Evolutionary conservation across 2,888 invertebrate genomes (phyloP), one percentile per base, ranked within the genome.

Genomic region (Nebria salina): DNA sequence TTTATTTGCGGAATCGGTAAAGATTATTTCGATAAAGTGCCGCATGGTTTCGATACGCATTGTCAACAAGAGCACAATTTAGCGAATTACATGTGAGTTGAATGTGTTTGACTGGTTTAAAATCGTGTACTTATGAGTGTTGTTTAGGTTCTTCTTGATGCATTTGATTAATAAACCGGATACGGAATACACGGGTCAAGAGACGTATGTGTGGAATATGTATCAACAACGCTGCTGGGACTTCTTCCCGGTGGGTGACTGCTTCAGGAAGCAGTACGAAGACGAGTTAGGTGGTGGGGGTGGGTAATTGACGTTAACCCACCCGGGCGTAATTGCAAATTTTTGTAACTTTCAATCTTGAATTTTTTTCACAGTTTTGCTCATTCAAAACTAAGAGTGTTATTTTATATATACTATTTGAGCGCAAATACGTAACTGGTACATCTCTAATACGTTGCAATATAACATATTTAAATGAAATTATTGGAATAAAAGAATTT

Each of bases 141-240:
- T 20, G 20, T 20, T 20, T 20, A 95, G 95, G 94, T 96, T 99
- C 94, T 99, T 99, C 95, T 93, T 99, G 82, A 99, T 99, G 99
- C 99, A 99, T 92, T 94, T 99, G 87, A 99, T 99, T 88, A 99
- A 99, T 89, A 99, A 99, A 91, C 99, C 99, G 25, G 99, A 99
- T 88, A 99, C 99, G 0, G 99, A 99, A 88, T 98, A 99, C 88
- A 99, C 99, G 0, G 99, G 99, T 89, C 99, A 98, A 91, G 99
- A 99, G 89, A 99, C 99, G 0, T 99, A 97, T 88, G 99, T 99
- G 0, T 99, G 99, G 97, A 98, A 98, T 89, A 96, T 99, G 95
- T 99, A 99, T 89, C 98, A 99, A 84, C 97, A 99, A 87, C 91
- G 99, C 82, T 97, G 97, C 87, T 99, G 99, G 99, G 99, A 99